phyloP scores from a whole-genome alignment of 2,888 invertebrate genomes.

The Diarsia rubi region DNA sequence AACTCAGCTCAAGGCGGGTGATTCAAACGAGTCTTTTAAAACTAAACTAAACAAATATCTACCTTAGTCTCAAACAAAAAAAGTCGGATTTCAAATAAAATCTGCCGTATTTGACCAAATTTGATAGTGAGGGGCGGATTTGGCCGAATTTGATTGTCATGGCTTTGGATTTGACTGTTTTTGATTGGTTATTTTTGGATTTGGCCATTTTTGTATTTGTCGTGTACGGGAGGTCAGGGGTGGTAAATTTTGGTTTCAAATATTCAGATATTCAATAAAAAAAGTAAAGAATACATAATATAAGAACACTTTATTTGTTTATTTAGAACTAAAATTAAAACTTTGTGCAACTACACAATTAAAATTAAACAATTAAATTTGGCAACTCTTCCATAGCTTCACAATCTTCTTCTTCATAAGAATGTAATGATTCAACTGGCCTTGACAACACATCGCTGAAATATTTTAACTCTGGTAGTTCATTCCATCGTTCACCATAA shows the following conservation, averaged over 20 bases:
- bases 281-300: conserved; percentile 33
- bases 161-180: conserved; percentile 48
- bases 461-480: conserved; percentile 19
- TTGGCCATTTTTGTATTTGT: conserved; percentile 47
- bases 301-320: conserved; percentile 21
- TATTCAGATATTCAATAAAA: conserved; percentile 45
- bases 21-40: conserved; percentile 50
- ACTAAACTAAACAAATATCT: conserved; percentile 47
- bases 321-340: conserved; percentile 21
- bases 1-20: conserved; percentile 43
- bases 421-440: conserved; percentile 35
- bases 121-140: conserved; percentile 40
- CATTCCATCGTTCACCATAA: conserved; percentile 21
- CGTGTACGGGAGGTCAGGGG: conserved; percentile 41
- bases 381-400: conserved; percentile 20
- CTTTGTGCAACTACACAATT: conserved; percentile 24
- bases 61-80: conserved; percentile 47
- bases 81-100: conserved; percentile 42
- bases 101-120: conserved; percentile 44
- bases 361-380: conserved; percentile 25
- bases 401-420: conserved; percentile 23
- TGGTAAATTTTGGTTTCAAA: conserved; percentile 49
- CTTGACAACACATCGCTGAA: conserved; percentile 47
- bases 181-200: conserved; percentile 46
- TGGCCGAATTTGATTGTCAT: conserved; percentile 40